Base-by-base conservation (phyloP, 2,888 invertebrate genomes). In the Mesorhabditis spiculigera region DNA sequence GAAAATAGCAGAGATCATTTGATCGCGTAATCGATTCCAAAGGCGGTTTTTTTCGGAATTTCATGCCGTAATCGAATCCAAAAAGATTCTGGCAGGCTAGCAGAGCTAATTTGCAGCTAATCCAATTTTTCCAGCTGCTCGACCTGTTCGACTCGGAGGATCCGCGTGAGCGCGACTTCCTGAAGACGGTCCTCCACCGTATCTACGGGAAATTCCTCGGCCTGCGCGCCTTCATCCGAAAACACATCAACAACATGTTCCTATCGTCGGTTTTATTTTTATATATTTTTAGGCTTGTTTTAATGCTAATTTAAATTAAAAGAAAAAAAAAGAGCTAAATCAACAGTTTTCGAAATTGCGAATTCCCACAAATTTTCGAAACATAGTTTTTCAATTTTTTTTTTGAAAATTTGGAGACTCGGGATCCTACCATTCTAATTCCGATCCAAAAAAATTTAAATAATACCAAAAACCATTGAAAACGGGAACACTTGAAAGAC, bases 201-300 rank as follows among this genome's bases (percentile, higher is more conserved):
- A 74, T 78, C 50, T 97, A 98, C 89, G 98, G 97, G 84, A 98
- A 98, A 90, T 98, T 98, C 90, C 90, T 98, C 87, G 96, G 96
- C 76, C 91, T 98, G 87, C 91, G 98, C 87, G 96, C 97, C 87
- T 98, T 95, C 90, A 98, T 98, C 89, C 91, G 98, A 86, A 97
- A 97, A 91, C 97, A 98, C 90, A 98, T 98, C 87, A 98, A 97
- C 90, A 97, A 98, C 89, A 95, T 96, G 89, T 97, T 97, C 90
- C 91, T 93, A 88, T 91, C 91, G 92, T 91, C 87, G 86, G 86
- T 68, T 62, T 63, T 61, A 41, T 43, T 28, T 8, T n/a, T n/a
- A 44, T 45, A 43, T 50, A 41, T 50, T 50, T 1, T 13, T 50
- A 50, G n/a, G 8, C 58, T 50, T n/a, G 8, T 50, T 50, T 10